Base-by-base conservation (phyloP, 1,140 invertebrate species). In the Brachionus calyciflorus region DNA sequence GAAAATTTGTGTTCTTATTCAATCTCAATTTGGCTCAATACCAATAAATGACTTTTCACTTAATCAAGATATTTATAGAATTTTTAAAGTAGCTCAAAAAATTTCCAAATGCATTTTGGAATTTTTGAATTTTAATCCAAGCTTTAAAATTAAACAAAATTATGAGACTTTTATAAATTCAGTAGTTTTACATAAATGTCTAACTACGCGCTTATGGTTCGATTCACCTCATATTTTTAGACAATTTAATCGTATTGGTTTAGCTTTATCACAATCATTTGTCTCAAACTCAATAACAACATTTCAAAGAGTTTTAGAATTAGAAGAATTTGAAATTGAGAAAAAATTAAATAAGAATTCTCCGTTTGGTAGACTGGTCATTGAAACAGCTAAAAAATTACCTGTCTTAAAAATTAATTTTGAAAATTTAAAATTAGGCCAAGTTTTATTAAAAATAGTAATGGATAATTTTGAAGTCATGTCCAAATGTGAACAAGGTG, bases 171-270 rank as follows among this genome's bases (percentile, higher is more conserved):
- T 60, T 33, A 60, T 60, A 12, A 60, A 60, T 37, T 33, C 37
- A 37, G 7, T 60, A 14, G 37, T 33, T 4, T 19, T 60, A 5
- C 26, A 60, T n/a, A 60, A 60, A 60, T 60, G 55, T 60, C 30
- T 60, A 21, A 60, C 30, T 4, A 19, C 28, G 33, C 30, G 28
- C 19, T 37, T 60, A 60, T 60, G 55, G 55, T 60, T 19, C 30
- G 55, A 60, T 60, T 60, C 55, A 10, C 55, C 55, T 0, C 55
- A 60, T 60, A 60, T 60, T 37, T 60, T 60, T 60, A 26, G 55
- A 17, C 55, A 60, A 33, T 60, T 60, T 17, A 60, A 60, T 28
- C 55, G 55, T 33, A 60, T 60, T 7, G 55, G 55, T 19, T 17
- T 60, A 37, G 30, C 28, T 37, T 21, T 60, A 17, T 60, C 55